Evolutionary conservation across 2,113 vertebrate species (phyloP).

Genomic region (Chionis minor): DNA sequence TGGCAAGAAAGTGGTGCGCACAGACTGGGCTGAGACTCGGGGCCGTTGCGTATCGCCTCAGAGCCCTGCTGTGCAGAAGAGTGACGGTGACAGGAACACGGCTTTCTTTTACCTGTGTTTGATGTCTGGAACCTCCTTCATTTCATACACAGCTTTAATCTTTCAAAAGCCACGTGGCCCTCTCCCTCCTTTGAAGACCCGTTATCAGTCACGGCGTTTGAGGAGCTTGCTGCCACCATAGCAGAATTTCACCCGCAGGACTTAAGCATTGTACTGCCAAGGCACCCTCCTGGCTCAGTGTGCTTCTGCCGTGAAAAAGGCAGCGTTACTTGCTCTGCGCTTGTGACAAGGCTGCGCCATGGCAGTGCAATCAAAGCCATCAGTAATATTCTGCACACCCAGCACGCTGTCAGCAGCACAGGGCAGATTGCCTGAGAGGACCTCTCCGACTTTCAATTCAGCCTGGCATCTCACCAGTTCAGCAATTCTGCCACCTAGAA

Average conservation of each 20-base stretch:
- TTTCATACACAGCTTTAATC: background rate
- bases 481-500: background rate
- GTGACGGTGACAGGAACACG: background rate
- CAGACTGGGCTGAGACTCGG: background rate
- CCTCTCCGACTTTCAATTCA: background rate
- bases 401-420: constrained; percentile 1
- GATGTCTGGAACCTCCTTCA: background rate
- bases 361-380: background rate
- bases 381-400: background rate
- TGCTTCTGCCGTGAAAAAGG: background rate
- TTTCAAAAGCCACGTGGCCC: background rate
- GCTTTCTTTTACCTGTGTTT: background rate
- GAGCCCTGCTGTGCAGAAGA: background rate
- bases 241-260: background rate
- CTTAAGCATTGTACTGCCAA: background rate
- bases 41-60: background rate
- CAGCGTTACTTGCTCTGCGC: background rate
- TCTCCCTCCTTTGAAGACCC: background rate
- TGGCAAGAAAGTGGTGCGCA: background rate
- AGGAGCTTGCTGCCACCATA: background rate
- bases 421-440: background rate
- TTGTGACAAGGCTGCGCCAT: background rate
- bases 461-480: constrained; percentile 4
- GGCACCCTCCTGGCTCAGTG: background rate
- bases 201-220: background rate